Evolutionary conservation across 2,113 vertebrate genomes (phyloP).

Genomic region (Strix uralensis): DNA sequence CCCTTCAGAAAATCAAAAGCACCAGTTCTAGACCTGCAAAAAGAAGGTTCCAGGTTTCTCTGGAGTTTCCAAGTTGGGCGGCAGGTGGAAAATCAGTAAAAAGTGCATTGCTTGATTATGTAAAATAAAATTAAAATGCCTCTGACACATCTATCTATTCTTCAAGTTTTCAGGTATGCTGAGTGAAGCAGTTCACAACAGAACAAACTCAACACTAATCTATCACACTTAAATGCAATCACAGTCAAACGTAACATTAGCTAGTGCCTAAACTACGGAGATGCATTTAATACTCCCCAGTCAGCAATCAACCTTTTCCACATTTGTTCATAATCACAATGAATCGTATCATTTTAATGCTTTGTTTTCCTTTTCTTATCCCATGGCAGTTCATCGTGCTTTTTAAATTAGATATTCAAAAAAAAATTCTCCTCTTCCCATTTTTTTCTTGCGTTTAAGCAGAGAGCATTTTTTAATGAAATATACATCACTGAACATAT

Average conservation of each 20-base stretch:
- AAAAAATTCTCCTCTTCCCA: neutral
- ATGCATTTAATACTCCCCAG: constrained; percentile 64
- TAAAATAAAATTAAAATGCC: constrained; percentile 43
- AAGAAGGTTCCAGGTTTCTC: neutral
- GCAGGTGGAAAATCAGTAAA: neutral
- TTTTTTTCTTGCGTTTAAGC: neutral
- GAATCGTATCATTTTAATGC: constrained; percentile 54
- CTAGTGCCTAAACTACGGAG: neutral
- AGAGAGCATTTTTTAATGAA: neutral
- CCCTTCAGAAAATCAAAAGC: neutral
- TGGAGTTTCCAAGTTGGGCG: constrained; percentile 3
- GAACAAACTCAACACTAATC: constrained; percentile 36
- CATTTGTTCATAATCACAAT: constrained; percentile 63
- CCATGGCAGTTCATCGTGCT: neutral
- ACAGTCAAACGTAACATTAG: constrained; percentile 48
- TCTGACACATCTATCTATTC: neutral
- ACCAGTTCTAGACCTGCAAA: neutral
- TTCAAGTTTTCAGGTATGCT: neutral
- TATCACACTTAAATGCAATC: constrained; percentile 64
- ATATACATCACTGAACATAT: neutral
- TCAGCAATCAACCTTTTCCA: constrained; percentile 71
- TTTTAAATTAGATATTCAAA: neutral
- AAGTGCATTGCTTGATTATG: neutral
- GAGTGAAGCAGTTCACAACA: constrained; percentile 8
- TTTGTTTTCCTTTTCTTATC: constrained; percentile 62